phyloP scores from a whole-genome alignment of 2,797 vertebrate species.

The Sebastes wilsoni region DNA sequence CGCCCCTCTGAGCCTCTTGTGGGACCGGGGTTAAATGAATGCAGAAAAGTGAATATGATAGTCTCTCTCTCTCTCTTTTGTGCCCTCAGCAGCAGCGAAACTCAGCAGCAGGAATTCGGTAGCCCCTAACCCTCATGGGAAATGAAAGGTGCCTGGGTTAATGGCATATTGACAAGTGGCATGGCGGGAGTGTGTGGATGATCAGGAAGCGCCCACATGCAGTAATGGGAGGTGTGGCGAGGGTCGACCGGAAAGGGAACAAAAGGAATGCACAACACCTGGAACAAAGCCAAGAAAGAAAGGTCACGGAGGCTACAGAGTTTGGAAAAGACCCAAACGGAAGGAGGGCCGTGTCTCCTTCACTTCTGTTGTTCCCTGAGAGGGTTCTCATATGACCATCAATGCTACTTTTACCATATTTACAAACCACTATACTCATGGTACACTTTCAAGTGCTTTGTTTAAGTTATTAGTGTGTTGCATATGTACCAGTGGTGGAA shows the following conservation, averaged over 20 bases:
- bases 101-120: conserved; percentile 47
- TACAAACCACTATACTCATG: background rate
- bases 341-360: background rate
- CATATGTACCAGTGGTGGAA: background rate
- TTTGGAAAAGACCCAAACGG: conserved; percentile 25
- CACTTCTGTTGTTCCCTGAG: background rate
- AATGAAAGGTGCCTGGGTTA: conserved; percentile 68
- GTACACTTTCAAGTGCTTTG: background rate
- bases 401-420: background rate
- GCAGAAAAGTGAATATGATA: conserved; percentile 54
- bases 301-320: conserved; percentile 20
- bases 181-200: conserved; percentile 47
- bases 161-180: conserved; percentile 64
- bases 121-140: conserved; percentile 63
- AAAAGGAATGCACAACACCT: conserved; percentile 53
- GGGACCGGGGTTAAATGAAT: conserved; percentile 37
- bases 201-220: conserved; percentile 65
- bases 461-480: background rate
- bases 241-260: conserved; percentile 31
- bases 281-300: conserved; percentile 48
- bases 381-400: background rate
- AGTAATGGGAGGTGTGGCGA: conserved; percentile 57
- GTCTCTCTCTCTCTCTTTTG: conserved; percentile 40
- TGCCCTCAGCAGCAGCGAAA: conserved; percentile 55
- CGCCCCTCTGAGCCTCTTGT: conserved; percentile 32